These are phyloP conservation scores for Hirundichthys speculiger DNA, from an alignment of 2,113 vertebrate genomes.

Conservation along the genomic window DNA sequence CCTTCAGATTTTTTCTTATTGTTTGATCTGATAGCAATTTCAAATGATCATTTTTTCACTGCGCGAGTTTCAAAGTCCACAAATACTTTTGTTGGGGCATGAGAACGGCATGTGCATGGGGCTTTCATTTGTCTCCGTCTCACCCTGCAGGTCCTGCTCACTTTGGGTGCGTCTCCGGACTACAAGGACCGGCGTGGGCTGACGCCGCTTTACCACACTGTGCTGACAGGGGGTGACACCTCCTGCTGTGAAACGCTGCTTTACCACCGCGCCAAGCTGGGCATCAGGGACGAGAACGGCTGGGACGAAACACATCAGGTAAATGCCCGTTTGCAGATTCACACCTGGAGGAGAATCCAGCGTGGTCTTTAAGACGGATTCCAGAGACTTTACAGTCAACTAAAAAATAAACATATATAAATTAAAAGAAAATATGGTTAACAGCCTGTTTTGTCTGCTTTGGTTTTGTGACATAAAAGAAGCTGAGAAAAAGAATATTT, in stretches of 20 bases:
- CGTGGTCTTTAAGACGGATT: too few relatives aligned
- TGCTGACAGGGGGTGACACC: slow-evolving; percentile 92
- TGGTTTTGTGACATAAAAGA: too few relatives aligned
- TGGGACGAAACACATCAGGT: slow-evolving; percentile 97
- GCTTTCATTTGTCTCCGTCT: too few relatives aligned
- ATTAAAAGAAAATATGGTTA: too few relatives aligned
- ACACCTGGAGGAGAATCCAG: neutral
- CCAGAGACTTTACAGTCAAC: too few relatives aligned
- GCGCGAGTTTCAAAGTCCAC: slow-evolving; percentile 8
- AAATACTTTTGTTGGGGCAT: slow-evolving; percentile 10
- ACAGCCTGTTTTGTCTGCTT: too few relatives aligned
- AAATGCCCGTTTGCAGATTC: neutral
- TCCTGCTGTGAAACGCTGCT: slow-evolving; percentile 93
- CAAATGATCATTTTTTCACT: neutral
- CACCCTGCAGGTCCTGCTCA: slow-evolving; percentile 83
- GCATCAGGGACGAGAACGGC: slow-evolving; percentile 90
- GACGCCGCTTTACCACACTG: slow-evolving; percentile 93
- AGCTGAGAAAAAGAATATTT: too few relatives aligned
- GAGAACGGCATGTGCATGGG: neutral
- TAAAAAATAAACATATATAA: too few relatives aligned
- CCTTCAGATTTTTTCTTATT: too few relatives aligned
- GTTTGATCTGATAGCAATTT: too few relatives aligned
- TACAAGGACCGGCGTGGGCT: slow-evolving; percentile 93
- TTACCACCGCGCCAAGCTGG: slow-evolving; percentile 87
- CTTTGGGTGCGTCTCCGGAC: slow-evolving; percentile 90